Evolutionary conservation across 2,888 invertebrate species (phyloP).

Genomic region (Toxonevra muliebris): DNA sequence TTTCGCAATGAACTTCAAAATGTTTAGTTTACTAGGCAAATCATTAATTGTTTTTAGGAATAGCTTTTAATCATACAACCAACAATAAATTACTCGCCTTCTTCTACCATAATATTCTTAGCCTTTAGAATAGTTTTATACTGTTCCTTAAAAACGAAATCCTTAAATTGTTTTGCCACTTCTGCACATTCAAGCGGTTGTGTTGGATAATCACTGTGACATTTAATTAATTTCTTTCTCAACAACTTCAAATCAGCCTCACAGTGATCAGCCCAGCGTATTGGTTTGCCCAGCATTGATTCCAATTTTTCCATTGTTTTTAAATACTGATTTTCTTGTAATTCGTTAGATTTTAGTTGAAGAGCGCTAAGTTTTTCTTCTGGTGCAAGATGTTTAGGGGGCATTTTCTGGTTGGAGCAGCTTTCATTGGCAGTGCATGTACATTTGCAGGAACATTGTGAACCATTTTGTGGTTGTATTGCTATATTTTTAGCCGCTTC

Average conservation of each 20-base stretch:
- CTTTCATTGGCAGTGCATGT: neutral
- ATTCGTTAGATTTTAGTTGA: slow-evolving; percentile 29
- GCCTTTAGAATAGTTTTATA: slow-evolving; percentile 28
- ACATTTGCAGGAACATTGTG: too few species aligned
- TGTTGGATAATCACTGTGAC: slow-evolving; percentile 35
- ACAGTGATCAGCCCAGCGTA: slow-evolving; percentile 25
- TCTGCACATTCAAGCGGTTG: slow-evolving; percentile 32
- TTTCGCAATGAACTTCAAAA: too few species aligned
- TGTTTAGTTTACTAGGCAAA: too few species aligned
- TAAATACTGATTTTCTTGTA: slow-evolving; percentile 30
- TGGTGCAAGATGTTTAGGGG: neutral
- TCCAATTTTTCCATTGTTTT: slow-evolving; percentile 33
- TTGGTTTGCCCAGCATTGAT: slow-evolving; percentile 29
- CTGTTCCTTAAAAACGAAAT: slow-evolving; percentile 37
- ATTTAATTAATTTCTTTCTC: slow-evolving; percentile 34
- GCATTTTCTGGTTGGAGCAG: neutral
- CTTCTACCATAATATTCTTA: slow-evolving; percentile 5
- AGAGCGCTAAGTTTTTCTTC: slow-evolving; percentile 14
- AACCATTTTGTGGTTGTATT: neutral
- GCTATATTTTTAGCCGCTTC: slow-evolving; percentile 13
- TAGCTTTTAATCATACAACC: too few species aligned
- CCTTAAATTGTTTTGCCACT: slow-evolving; percentile 34
- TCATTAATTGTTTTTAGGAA: too few species aligned
- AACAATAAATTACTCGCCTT: too few species aligned
- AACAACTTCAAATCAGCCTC: slow-evolving; percentile 17